phyloP scores from a whole-genome alignment of 2,113 vertebrate genomes.

The Mus pahari region DNA sequence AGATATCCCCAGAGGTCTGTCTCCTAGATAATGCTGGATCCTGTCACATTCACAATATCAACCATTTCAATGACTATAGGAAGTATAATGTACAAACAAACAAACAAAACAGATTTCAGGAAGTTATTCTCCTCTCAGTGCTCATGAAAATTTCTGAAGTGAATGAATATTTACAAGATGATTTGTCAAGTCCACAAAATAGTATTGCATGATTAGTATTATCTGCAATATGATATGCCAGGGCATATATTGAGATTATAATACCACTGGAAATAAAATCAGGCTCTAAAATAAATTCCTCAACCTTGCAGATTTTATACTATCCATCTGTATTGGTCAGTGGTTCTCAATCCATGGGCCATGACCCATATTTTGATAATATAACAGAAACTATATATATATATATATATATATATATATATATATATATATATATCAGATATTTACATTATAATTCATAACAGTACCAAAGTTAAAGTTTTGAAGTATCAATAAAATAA shows the following conservation, averaged over 20 bases:
- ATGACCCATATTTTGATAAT: neutral
- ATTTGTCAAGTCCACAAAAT: neutral
- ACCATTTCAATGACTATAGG: neutral
- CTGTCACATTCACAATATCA: neutral
- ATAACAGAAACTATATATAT: neutral
- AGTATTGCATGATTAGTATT: neutral
- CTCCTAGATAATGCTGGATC: neutral
- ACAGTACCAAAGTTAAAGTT: neutral
- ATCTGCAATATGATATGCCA: neutral
- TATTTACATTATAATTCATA: neutral
- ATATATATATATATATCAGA: neutral
- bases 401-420: neutral
- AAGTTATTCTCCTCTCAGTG: neutral
- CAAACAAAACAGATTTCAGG: neutral
- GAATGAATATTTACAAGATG: neutral
- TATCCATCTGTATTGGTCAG: neutral
- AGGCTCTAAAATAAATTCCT: neutral
- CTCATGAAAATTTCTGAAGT: too few relatives aligned
- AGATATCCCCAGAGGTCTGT: neutral
- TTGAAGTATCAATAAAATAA: neutral
- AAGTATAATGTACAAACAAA: neutral
- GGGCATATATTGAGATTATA: neutral
- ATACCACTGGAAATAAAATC: slow-evolving; percentile 1
- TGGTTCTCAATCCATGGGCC: neutral
- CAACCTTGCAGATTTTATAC: neutral